Base-by-base conservation (phyloP, 2,888 invertebrate species). In the Phortica magna region DNA sequence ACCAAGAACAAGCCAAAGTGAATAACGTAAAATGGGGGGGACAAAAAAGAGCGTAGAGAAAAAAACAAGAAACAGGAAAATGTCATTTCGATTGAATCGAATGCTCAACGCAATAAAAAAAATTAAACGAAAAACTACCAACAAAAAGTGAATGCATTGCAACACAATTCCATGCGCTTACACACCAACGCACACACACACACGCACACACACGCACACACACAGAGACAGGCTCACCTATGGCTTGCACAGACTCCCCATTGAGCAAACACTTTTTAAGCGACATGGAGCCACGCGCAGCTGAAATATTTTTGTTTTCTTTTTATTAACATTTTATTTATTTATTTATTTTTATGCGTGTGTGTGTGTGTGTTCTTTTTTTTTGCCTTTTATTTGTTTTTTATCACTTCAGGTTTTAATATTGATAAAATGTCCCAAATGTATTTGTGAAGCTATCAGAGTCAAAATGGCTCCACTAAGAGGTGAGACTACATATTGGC, bases 31-130 rank as follows among this genome's bases (percentile, higher is more conserved):
- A 31, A 31, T 31, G 31, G 31, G 31, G 31, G 31, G 3, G 5
- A 31, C 2, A 31, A 31, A 14, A 9, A 7, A 48, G 1, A 48
- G 7, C n/a, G 48, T 6, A 48, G 48, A 48, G 7, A 59, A n/a
- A n/a, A 17, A 59, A 59, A 17, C 7, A 17, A 12, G 19, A 17
- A 59, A 59, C n/a, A 59, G 19, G 17, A 17, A 59, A 59, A 59
- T 17, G 19, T 59, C 19, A 59, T 14, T 59, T 7, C n/a, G 39
- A 65, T 48, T 48, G 48, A 48, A 48, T 12, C 48, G 14, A 65
- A 65, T 65, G 65, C 41, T 39, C 14, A 61, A 5, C 7, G 41
- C 65, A 65, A 65, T 39, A 65, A 65, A 65, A 14, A 9, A 39
- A 31, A 65, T 14, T 39, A 41, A 65, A 65, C 12, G 65, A 65